These are phyloP conservation scores for Drosophila grimshawi DNA, from an alignment of 1,140 invertebrate genomes.

Conservation along the genomic window DNA sequence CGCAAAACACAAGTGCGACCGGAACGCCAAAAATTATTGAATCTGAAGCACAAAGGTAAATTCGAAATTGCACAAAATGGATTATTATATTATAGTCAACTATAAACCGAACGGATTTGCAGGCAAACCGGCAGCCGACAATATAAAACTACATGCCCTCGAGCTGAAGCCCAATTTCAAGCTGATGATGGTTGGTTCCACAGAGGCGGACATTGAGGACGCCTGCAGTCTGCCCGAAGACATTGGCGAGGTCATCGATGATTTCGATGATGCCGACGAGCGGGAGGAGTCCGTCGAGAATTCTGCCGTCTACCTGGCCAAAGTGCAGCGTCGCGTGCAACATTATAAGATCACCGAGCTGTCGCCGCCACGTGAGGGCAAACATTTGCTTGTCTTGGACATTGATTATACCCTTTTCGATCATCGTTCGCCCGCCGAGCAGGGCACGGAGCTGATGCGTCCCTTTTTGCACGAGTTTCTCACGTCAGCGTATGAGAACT, in stretches of 20 bases:
- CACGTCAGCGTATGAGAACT: slow-evolving; percentile 94
- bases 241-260: slow-evolving; percentile 93
- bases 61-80: not conserved
- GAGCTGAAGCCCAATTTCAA: slow-evolving; percentile 95
- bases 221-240: slow-evolving; percentile 91
- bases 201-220: slow-evolving; percentile 95
- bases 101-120: slow-evolving; percentile 7
- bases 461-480: slow-evolving; percentile 98
- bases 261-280: slow-evolving; percentile 94
- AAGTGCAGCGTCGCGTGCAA: slow-evolving; percentile 93
- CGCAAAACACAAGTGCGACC: slow-evolving; percentile 86
- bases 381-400: slow-evolving; percentile 96
- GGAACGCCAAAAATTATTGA: slow-evolving; percentile 96
- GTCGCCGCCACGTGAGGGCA: slow-evolving; percentile 92
- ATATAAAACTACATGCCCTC: slow-evolving; percentile 88
- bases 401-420: slow-evolving; percentile 99
- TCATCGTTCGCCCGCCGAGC: slow-evolving; percentile 95
- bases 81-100: not conserved
- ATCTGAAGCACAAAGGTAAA: slow-evolving; percentile 95
- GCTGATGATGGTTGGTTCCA: slow-evolving; percentile 98
- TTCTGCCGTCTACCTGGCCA: slow-evolving; percentile 88
- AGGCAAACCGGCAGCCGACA: slow-evolving; percentile 94
- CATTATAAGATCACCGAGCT: slow-evolving; percentile 94
- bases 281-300: slow-evolving; percentile 88
- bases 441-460: slow-evolving; percentile 95